Conservation (phyloP, 1,140 invertebrate genomes). For the Lasioglossum albipes region DNA sequence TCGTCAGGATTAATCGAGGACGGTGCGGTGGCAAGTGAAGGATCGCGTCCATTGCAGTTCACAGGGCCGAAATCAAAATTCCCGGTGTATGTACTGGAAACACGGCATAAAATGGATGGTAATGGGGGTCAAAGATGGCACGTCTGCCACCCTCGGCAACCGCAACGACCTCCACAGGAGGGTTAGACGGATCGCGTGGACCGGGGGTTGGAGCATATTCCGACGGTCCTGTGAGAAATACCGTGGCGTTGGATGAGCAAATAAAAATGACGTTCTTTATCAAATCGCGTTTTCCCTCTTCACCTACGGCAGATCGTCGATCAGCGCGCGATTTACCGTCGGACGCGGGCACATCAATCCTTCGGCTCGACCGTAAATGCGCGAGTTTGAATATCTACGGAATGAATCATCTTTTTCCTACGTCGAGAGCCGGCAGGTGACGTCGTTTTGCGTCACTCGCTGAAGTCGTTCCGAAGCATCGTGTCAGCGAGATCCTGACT, state of each 20-base stretch:
- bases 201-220: slow-evolving; percentile 15
- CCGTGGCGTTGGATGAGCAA: slow-evolving; percentile 43
- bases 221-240: slow-evolving; percentile 50
- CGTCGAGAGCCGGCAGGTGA: slow-evolving; percentile 32
- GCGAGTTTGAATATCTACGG: slow-evolving; percentile 58
- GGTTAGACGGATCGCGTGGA: slow-evolving; percentile 16
- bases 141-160: slow-evolving; percentile 24
- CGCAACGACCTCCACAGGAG: slow-evolving; percentile 11
- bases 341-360: slow-evolving; percentile 59
- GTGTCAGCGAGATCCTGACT: slow-evolving; percentile 12
- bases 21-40: not conserved
- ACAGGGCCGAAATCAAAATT: not conserved
- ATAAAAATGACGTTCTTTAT: slow-evolving; percentile 62
- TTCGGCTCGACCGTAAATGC: slow-evolving; percentile 49
- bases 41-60: not conserved
- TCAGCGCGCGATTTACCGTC: slow-evolving; percentile 52
- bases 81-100: not conserved
- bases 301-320: slow-evolving; percentile 59
- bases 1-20: no score
- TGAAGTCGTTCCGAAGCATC: slow-evolving; percentile 23
- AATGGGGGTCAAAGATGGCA: slow-evolving; percentile 26
- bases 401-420: slow-evolving; percentile 61
- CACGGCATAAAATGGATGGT: slow-evolving; percentile 7
- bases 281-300: slow-evolving; percentile 57
- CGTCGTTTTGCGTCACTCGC: slow-evolving; percentile 30